Percentiles rank a stretch among this genome's conserved stretches.
Evolutionary conservation across 2,888 invertebrate species (phyloP).

Genomic region (Macrosoma leucophasiata): DNA sequence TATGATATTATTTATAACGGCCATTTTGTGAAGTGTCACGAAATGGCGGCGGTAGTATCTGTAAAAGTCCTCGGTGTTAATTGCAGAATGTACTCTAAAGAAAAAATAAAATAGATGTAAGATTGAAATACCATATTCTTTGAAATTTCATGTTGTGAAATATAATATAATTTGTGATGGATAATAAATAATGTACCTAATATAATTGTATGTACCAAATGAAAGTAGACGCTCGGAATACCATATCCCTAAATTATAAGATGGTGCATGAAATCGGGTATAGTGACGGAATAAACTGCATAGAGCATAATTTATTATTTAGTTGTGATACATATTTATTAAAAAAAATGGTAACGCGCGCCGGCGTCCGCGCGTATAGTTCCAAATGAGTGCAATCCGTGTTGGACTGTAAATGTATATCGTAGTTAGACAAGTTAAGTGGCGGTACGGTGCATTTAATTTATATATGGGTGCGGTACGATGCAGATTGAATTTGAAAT

Average conservation of each 20-base stretch:
- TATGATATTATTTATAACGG: no score
- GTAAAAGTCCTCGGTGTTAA: no score
- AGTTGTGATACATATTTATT: constrained; percentile 65
- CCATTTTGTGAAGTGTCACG: no score
- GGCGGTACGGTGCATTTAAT: constrained; percentile 67
- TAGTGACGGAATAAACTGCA: constrained; percentile 42
- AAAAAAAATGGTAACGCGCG: constrained; percentile 39
- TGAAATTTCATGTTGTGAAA: no score
- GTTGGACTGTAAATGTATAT: constrained; percentile 60
- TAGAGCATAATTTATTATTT: constrained; percentile 57
- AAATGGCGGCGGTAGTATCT: no score
- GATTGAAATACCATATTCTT: no score
- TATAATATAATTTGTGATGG: no score
- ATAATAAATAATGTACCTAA: constrained; percentile 10
- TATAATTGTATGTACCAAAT: constrained; percentile 10
- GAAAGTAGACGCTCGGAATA: constrained; percentile 55
- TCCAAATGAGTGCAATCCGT: constrained; percentile 60
- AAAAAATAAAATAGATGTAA: no score
- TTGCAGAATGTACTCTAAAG: no score
- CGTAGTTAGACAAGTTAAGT: constrained; percentile 69
- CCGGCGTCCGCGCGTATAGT: constrained; percentile 41
- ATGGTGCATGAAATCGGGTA: constrained; percentile 46
- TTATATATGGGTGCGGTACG: constrained; percentile 42
- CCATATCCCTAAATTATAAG: constrained; percentile 65
- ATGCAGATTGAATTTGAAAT: constrained; percentile 38